These are phyloP conservation scores for Tridacna crocea DNA, from an alignment of 2,888 invertebrate species.

Conservation along the genomic window DNA sequence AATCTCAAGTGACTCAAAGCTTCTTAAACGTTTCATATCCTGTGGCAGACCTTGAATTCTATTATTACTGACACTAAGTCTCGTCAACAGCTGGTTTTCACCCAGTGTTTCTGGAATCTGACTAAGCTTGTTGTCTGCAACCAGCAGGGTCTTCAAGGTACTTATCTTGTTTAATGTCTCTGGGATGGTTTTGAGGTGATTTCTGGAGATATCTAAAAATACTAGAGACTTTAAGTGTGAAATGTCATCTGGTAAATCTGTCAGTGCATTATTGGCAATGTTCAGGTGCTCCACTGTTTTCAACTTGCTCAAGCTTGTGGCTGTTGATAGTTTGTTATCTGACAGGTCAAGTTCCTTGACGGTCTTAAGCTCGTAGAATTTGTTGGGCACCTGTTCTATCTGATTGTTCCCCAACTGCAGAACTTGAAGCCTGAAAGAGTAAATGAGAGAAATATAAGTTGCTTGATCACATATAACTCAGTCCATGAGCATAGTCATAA, in stretches of 20 bases:
- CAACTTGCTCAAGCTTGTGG: conserved; percentile 71
- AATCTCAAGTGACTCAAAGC: conserved; percentile 68
- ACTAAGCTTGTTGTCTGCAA: conserved; percentile 75
- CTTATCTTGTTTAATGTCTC: conserved; percentile 68
- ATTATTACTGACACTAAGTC: conserved; percentile 73
- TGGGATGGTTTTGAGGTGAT: conserved; percentile 73
- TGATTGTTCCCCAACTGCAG: conserved; percentile 76
- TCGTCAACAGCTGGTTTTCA: conserved; percentile 75
- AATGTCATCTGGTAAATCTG: conserved; percentile 75
- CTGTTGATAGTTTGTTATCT: conserved; percentile 69
- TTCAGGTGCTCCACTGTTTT: conserved; percentile 70
- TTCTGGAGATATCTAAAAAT: conserved; percentile 77
- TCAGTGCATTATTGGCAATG: conserved; percentile 73
- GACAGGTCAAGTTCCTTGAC: conserved; percentile 76
- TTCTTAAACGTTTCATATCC: conserved; percentile 71
- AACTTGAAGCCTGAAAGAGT: conserved; percentile 66
- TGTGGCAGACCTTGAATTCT: conserved; percentile 71
- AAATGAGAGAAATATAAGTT: neutral
- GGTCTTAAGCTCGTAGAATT: conserved; percentile 76
- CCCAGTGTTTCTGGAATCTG: conserved; percentile 78
- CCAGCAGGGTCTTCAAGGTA: conserved; percentile 71
- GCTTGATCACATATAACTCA: too few relatives aligned
- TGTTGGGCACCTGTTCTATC: conserved; percentile 75
- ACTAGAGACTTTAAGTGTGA: conserved; percentile 72
- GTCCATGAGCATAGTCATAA: too few relatives aligned